phyloP scores from a whole-genome alignment of 2,113 vertebrate species.

The Stegastes partitus region DNA sequence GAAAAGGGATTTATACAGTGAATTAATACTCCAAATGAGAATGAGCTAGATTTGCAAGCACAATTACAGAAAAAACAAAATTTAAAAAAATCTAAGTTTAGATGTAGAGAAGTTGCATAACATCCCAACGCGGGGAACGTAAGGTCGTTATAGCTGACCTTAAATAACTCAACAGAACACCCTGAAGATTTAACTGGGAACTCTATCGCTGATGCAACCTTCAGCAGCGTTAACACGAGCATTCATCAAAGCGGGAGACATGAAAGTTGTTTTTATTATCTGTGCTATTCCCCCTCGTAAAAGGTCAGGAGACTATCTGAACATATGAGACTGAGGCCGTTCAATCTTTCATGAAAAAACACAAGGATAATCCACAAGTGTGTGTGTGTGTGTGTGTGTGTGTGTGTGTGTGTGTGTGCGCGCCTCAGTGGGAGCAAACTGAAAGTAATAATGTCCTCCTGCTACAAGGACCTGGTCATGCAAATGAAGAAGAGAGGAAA shows the following conservation, averaged over 20 bases:
- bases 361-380: conserved; percentile 3
- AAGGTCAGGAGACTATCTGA: conserved; percentile 1
- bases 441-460: neutral
- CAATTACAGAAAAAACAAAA: neutral
- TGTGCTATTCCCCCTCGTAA: neutral
- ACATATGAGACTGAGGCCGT: neutral
- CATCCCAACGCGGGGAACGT: neutral
- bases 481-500: neutral
- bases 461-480: neutral
- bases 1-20: conserved; percentile 1
- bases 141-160: neutral
- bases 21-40: neutral
- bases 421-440: neutral
- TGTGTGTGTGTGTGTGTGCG: neutral
- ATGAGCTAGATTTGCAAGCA: neutral
- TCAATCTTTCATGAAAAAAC: conserved; percentile 5
- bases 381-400: conserved; percentile 13
- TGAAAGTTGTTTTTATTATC: neutral
- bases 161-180: neutral
- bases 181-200: neutral
- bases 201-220: neutral
- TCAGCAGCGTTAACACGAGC: neutral
- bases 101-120: neutral
- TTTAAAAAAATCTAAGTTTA: neutral
- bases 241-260: neutral